These are phyloP conservation scores for Octodon degus DNA, from an alignment of 2,113 vertebrate species.

Conservation along the genomic window DNA sequence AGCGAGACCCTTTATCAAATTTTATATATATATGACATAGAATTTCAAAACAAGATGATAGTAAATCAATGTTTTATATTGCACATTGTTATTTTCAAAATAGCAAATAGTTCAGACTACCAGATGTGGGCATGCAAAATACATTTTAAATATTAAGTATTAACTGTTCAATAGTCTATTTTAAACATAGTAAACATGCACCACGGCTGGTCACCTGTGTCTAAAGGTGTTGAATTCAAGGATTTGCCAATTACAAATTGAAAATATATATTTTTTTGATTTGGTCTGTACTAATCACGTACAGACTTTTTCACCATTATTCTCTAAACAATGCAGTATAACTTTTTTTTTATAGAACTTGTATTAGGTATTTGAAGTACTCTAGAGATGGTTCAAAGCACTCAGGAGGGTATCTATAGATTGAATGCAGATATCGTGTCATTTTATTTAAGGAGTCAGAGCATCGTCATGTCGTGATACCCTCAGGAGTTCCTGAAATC, in stretches of 20 bases:
- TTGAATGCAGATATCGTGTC: neutral
- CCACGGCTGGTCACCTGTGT: neutral
- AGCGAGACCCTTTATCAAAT: no score
- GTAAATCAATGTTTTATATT: no score
- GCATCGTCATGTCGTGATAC: neutral
- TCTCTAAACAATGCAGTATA: neutral
- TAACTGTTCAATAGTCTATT: neutral
- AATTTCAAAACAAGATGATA: no score
- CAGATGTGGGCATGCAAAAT: no score
- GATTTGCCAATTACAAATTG: neutral
- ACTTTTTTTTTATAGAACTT: neutral
- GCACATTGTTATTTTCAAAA: no score
- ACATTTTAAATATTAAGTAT: no score
- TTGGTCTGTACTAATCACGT: neutral
- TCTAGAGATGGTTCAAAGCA: neutral
- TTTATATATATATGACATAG: no score
- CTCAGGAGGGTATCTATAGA: neutral
- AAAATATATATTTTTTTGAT: neutral
- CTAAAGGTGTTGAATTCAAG: neutral
- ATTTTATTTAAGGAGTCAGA: neutral
- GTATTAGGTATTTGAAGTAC: neutral
- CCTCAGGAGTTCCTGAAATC: neutral
- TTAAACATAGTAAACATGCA: conserved; percentile 33
- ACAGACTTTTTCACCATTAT: neutral
- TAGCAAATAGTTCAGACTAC: no score